These are phyloP conservation scores for Halocynthia roretzi DNA, from an alignment of 23 tunicate species.

Conservation along the genomic window DNA sequence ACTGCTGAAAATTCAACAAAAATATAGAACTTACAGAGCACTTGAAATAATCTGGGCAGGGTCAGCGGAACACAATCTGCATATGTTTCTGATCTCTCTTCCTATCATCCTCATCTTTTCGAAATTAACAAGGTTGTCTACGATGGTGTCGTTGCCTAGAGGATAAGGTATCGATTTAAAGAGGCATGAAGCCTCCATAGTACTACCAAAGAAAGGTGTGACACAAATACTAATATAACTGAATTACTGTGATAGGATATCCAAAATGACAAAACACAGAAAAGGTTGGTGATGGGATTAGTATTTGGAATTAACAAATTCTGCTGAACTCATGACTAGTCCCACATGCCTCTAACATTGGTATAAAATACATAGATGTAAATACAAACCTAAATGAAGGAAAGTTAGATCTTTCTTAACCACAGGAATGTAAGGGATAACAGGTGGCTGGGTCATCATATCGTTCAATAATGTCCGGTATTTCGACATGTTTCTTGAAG, in stretches of 20 bases:
- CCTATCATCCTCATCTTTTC: conserved; percentile 99
- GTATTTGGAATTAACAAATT: neutral
- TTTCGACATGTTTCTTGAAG: conserved; percentile 94
- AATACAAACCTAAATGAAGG: conserved; percentile 73
- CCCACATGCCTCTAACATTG: neutral
- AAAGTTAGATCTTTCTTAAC: conserved; percentile 94
- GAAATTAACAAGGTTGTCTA: conserved; percentile 87
- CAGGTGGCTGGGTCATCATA: conserved; percentile 75
- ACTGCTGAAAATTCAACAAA: neutral
- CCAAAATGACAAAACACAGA: neutral
- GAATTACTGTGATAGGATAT: neutral
- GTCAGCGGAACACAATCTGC: conserved; percentile 70
- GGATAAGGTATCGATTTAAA: neutral
- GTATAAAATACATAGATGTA: neutral
- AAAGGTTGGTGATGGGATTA: neutral
- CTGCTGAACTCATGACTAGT: neutral
- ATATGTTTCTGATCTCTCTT: conserved; percentile 82
- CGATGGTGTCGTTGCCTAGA: conserved; percentile 89
- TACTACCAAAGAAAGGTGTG: neutral
- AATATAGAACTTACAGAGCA: conserved; percentile 57
- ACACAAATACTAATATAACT: too few relatives aligned
- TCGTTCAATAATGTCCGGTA: conserved; percentile 85
- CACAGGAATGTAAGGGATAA: conserved; percentile 95
- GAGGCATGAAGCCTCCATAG: too few relatives aligned
- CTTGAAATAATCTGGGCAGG: conserved; percentile 68